These are phyloP conservation scores for Plusia festucae DNA, from an alignment of 2,888 invertebrate species.

Conservation along the genomic window DNA sequence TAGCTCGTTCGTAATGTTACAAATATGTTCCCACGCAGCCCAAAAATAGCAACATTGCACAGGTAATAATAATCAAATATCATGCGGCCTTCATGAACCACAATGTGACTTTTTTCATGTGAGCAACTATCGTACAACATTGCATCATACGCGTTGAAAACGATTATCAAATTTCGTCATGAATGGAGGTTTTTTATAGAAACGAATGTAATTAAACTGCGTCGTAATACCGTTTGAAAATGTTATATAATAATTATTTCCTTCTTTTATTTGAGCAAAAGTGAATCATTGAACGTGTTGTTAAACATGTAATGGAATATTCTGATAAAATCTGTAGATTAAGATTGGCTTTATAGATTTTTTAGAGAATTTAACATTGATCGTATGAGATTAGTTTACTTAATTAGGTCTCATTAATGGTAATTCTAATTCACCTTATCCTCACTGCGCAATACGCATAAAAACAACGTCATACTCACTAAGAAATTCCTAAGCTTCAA, in stretches of 20 bases:
- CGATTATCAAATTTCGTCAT: constrained; percentile 54
- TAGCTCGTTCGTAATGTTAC: too few relatives aligned
- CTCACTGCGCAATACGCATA: not conserved
- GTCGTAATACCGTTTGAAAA: constrained; percentile 22
- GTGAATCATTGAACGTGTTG: constrained; percentile 33
- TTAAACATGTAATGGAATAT: constrained; percentile 2
- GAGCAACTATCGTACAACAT: constrained; percentile 30
- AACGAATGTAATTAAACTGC: constrained; percentile 27
- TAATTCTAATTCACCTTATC: not conserved
- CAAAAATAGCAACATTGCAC: not conserved
- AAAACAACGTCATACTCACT: too few relatives aligned
- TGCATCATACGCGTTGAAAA: constrained; percentile 53
- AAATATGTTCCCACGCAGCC: not conserved
- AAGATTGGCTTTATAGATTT: not conserved
- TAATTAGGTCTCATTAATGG: not conserved
- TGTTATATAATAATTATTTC: constrained; percentile 16
- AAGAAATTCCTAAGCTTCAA: not conserved
- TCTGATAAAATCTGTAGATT: not conserved
- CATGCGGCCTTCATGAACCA: not conserved
- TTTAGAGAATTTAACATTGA: not conserved
- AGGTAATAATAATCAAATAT: not conserved
- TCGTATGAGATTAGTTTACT: not conserved
- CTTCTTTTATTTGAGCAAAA: constrained; percentile 12
- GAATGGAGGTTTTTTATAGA: constrained; percentile 29
- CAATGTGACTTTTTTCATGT: constrained; percentile 16